Percentiles rank a stretch among this genome's conserved stretches.
Conservation (phyloP, 2,797 vertebrate genomes). For the Myotis myotis region DNA sequence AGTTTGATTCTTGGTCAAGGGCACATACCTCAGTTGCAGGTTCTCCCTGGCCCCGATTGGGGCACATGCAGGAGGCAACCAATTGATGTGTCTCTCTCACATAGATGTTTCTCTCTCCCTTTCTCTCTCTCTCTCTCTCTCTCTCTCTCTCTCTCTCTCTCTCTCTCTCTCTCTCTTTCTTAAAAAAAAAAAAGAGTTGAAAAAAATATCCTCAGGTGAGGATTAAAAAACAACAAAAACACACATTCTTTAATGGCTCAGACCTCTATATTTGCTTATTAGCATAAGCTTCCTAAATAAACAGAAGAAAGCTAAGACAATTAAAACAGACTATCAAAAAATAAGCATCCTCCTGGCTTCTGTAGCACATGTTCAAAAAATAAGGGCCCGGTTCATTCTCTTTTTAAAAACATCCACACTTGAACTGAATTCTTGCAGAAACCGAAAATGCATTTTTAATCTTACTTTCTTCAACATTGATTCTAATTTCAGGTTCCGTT, state of each 20-base stretch:
- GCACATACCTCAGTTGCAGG: too few relatives aligned
- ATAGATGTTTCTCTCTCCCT: too few relatives aligned
- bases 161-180: too few relatives aligned
- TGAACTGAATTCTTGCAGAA: not conserved
- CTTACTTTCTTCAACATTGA: not conserved
- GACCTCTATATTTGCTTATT: not conserved
- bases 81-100: too few relatives aligned
- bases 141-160: too few relatives aligned
- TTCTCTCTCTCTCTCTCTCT: too few relatives aligned
- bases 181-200: too few relatives aligned
- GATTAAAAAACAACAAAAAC: not conserved
- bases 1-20: too few relatives aligned
- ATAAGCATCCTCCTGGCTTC: not conserved
- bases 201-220: too few relatives aligned
- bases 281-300: not conserved
- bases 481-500: slow-evolving; percentile 54
- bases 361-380: not conserved
- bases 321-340: not conserved
- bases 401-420: not conserved
- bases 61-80: too few relatives aligned
- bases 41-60: too few relatives aligned
- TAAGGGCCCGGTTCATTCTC: not conserved
- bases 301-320: not conserved
- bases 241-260: not conserved
- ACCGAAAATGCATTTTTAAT: not conserved